Evolutionary conservation across 2,113 vertebrate genomes (phyloP), one percentile per base, ranked within the genome.

Genomic region (Rhabdornis inornatus): DNA sequence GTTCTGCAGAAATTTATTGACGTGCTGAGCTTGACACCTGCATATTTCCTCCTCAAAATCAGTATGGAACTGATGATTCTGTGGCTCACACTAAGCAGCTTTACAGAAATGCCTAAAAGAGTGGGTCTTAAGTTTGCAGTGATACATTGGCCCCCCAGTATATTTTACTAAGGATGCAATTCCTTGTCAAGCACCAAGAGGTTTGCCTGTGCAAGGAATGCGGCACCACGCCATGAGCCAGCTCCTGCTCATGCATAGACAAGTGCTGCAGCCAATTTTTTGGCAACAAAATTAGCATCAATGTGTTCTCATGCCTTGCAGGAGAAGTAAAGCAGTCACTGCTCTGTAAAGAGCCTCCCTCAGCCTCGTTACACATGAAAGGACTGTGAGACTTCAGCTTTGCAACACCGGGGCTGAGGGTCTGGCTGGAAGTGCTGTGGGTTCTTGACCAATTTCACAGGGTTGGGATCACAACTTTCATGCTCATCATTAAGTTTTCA

Each of bases 231-330:
- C 94, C 93, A 60, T 17, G 35, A 96, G 71, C 92, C 93, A 94
- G 87, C 84, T 85, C 37, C 66, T 80, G 91, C 91, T 97, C 94
- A 66, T 83, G 82, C 94, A 92, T 3, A 85, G 90, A 86, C 85
- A 95, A 94, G 75, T 5, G 22, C 60, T 4, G 2, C 3, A 72
- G 80, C n/a, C 57, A 87, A 63, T 11, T 94, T 91, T 88, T 71
- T 68, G 28, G 57, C 80, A 96, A 83, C 52, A 78, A 82, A 83
- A 92, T 87, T 70, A 95, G 66, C 90, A 95, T 80, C 88, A 64
- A 8, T 1, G 52, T 60, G 47, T 86, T 90, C 75, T 83, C 27
- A 5, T 81, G 85, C 85, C 79, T 92, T 68, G 75, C 31, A 95
- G 85, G 63, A 90, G 52, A 93, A 83, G 45, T 21, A 39, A 91